phyloP scores from a whole-genome alignment of 2,797 vertebrate genomes.

The Morus bassanus region DNA sequence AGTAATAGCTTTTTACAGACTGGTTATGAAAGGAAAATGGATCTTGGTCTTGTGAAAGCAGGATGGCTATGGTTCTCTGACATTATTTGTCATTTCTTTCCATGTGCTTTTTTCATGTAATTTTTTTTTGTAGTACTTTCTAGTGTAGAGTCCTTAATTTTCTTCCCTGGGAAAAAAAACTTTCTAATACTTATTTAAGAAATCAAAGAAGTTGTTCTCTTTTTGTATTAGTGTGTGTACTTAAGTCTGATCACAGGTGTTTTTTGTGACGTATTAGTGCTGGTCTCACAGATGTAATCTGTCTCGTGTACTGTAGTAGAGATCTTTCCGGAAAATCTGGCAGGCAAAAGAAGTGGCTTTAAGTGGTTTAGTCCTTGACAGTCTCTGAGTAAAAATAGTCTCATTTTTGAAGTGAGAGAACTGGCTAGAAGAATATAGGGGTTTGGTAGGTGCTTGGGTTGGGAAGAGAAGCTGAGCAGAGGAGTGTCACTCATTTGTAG shows the following conservation, averaged over 20 bases:
- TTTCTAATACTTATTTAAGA: not conserved
- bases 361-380: not conserved
- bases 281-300: not conserved
- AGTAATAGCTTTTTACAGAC: not conserved
- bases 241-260: not conserved
- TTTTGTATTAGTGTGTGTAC: not conserved
- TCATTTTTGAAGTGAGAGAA: not conserved
- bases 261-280: not conserved
- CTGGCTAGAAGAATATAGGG: not conserved
- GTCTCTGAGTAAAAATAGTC: not conserved
- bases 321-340: not conserved
- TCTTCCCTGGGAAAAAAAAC: not conserved
- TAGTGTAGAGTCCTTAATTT: not conserved
- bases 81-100: not conserved
- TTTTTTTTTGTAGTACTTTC: not conserved
- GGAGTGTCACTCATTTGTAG: not conserved
- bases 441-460: not conserved
- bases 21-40: not conserved
- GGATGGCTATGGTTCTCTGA: not conserved
- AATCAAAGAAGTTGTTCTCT: not conserved
- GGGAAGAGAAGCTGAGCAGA: not conserved
- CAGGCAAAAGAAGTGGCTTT: not conserved
- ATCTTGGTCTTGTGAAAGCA: not conserved
- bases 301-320: not conserved
- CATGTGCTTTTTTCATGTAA: not conserved